Evolutionary conservation across 2,797 vertebrate species (phyloP), one percentile per base, ranked within the genome.

Genomic region (Sternarchorhynchus goeldii): DNA sequence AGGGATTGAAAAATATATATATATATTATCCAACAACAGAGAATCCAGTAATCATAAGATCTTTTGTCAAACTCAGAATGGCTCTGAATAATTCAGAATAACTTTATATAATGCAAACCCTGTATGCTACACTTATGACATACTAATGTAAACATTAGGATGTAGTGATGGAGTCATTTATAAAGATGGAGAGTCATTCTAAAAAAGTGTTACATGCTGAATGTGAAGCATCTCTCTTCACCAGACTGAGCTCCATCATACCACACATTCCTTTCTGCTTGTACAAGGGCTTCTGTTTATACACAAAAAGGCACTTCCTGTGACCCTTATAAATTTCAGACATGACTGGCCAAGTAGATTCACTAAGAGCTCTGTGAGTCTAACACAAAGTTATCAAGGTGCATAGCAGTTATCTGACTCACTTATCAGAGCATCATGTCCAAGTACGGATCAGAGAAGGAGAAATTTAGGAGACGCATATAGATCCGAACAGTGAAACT

Each of bases 281-380:
- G 82, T 82, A 85, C 81, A 82, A 86, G 82, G 71, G 77, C 77
- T 84, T 79, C 88, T 90, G 88, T 91, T 88, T 87, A 91, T 88
- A 84, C 82, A 29, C 41, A 76, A 25, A 25, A 25, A 64, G 74
- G 88, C 81, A 82, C 88, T 89, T 85, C 80, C 79, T 82, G 73
- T 69, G 73, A 78, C 71, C 72, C 75, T 85, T 80, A 67, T 64
- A 77, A 82, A 82, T 32, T 70, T 34, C 20, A 20, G 63, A 70
- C 32, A 53, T 65, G 69, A 65, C 57, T 29, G 78, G 84, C 76
- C 12, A 73, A 62, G 25, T 75, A 59, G 72, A 34, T 29, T 73
- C 63, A 53, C 67, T 80, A 77, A 56, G 64, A 59, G 18, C 77
- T 81, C 77, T 56, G 66, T 77, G 81, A 80, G 65, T 62, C 64